Evolutionary conservation across 2,797 vertebrate genomes (phyloP).

Genomic region (Cynopterus sphinx): DNA sequence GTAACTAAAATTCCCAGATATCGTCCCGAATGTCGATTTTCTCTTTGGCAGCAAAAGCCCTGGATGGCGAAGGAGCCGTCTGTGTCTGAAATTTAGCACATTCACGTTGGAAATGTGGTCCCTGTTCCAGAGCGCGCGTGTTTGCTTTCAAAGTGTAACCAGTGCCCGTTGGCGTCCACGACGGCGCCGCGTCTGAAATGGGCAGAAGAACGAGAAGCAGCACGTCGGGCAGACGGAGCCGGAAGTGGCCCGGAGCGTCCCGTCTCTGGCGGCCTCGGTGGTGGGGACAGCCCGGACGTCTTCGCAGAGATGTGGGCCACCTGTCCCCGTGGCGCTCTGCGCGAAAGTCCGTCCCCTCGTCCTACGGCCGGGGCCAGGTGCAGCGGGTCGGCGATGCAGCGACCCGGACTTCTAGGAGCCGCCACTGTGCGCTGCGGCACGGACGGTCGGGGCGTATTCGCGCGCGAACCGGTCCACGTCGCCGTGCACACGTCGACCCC

Average conservation of each 20-base stretch:
- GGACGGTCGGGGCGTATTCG: no score
- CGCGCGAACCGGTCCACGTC: no score
- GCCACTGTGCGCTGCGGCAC: no score
- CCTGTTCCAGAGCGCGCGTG: no score
- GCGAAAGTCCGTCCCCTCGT: no score
- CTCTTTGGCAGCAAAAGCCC: not conserved
- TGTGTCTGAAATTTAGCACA: slow-evolving; percentile 17
- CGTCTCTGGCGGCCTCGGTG: not conserved
- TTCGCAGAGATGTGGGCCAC: not conserved
- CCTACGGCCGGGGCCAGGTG: no score
- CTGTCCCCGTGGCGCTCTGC: not conserved
- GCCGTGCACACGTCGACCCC: no score
- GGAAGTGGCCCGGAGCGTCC: not conserved
- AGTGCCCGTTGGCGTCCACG: no score
- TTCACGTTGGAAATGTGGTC: not conserved
- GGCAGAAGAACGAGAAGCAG: not conserved
- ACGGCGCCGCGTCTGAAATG: not conserved
- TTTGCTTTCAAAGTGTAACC: no score
- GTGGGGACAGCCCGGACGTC: not conserved
- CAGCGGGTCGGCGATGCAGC: no score
- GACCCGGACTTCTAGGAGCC: no score
- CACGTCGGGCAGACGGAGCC: not conserved
- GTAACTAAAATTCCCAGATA: not conserved
- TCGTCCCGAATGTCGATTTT: not conserved
- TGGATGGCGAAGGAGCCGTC: not conserved